Evolutionary conservation across 2,113 vertebrate genomes (phyloP).

Genomic region (Scomber scombrus): DNA sequence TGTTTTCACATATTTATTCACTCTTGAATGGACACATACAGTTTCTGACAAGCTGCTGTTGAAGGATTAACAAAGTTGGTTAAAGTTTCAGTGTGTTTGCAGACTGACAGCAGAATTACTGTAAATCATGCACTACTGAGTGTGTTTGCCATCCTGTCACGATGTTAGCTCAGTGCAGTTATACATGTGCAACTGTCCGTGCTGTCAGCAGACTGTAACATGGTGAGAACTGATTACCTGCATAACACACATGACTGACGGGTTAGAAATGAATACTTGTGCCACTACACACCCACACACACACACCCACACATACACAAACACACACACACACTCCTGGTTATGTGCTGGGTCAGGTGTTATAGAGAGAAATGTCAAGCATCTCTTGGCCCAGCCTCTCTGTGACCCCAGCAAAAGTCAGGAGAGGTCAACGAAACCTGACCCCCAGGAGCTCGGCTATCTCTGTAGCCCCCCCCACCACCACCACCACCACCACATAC

Average conservation of each 20-base stretch:
- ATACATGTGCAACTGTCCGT: slow-evolving; percentile 16
- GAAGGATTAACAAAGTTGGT: too few relatives aligned
- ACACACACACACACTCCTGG: slow-evolving; percentile 6
- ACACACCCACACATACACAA: slow-evolving; percentile 5
- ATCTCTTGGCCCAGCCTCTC: slow-evolving; percentile 73
- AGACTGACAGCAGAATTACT: not conserved
- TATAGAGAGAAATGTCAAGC: slow-evolving; percentile 71
- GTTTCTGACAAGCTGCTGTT: too few relatives aligned
- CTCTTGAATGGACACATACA: too few relatives aligned
- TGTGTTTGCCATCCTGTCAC: slow-evolving; percentile 8
- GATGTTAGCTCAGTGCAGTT: not conserved
- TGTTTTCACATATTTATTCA: not conserved
- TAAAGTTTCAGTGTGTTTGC: not conserved
- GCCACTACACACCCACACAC: slow-evolving; percentile 1
- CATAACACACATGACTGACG: not conserved
- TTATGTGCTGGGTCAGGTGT: slow-evolving; percentile 65
- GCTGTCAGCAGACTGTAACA: slow-evolving; percentile 32
- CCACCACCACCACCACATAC: slow-evolving; percentile 27
- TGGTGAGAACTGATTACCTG: not conserved
- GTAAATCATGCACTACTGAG: too few relatives aligned
- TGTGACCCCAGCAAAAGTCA: slow-evolving; percentile 64
- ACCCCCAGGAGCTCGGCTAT: slow-evolving; percentile 51
- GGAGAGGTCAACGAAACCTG: slow-evolving; percentile 67
- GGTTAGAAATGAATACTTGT: slow-evolving; percentile 22
- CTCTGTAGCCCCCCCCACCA: slow-evolving; percentile 34